A percentile compares a stretch with the other conserved stretches of the same genome.
These are phyloP conservation scores for Sander vitreus DNA, from an alignment of 2,113 vertebrate genomes.

Conservation along the genomic window DNA sequence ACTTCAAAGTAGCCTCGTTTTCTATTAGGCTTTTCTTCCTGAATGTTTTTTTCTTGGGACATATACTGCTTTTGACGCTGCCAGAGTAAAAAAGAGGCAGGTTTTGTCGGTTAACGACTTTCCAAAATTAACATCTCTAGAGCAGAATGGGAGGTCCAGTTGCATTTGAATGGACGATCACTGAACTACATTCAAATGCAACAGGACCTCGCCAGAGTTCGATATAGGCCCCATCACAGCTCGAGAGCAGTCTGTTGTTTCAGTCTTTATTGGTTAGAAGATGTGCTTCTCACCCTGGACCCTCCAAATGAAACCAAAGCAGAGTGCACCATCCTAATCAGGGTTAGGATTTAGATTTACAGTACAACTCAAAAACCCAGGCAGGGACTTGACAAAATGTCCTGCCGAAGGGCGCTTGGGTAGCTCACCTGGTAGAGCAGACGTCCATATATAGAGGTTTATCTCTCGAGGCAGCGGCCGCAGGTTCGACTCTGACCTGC, in stretches of 20 bases:
- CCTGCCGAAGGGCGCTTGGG: background rate
- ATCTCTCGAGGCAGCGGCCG: no score
- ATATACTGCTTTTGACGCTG: conserved; percentile 70
- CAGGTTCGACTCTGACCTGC: no score
- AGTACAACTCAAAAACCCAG: conserved; percentile 29
- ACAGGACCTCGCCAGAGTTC: conserved; percentile 51
- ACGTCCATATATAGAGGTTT: no score
- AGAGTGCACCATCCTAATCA: background rate
- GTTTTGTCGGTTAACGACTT: conserved; percentile 69
- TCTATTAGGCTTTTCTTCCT: conserved; percentile 10
- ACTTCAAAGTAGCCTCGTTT: background rate
- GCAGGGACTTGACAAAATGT: background rate
- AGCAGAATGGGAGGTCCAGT: conserved; percentile 70
- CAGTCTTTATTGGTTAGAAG: conserved; percentile 52
- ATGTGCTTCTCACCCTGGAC: conserved; percentile 31
- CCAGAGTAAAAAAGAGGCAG: conserved; percentile 52
- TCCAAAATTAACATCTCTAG: conserved; percentile 83
- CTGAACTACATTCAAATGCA: conserved; percentile 22
- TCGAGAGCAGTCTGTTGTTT: conserved; percentile 66
- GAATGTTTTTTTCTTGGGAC: conserved; percentile 35
- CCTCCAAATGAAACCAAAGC: conserved; percentile 34
- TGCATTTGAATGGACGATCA: conserved; percentile 63
- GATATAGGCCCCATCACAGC: conserved; percentile 61
- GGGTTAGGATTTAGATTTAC: conserved; percentile 15
- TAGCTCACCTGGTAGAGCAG: no score